These are phyloP conservation scores for Esox masquinongy DNA, from an alignment of 2,797 vertebrate species.

Conservation along the genomic window DNA sequence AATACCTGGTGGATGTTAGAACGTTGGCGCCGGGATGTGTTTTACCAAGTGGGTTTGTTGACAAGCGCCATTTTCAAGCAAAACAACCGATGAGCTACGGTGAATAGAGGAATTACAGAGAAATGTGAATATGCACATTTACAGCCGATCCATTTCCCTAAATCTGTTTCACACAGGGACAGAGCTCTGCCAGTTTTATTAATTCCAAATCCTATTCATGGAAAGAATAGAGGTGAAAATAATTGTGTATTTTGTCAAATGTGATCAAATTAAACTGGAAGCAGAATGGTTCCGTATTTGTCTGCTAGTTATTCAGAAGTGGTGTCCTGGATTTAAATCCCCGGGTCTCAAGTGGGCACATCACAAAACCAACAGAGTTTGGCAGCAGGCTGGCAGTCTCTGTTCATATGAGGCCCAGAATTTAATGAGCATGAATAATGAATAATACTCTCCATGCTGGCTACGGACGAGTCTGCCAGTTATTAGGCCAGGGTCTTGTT, in stretches of 20 bases:
- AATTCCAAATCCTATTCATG: conserved; percentile 69
- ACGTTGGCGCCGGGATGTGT: conserved; percentile 50
- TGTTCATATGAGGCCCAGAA: conserved; percentile 78
- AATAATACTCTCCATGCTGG: conserved; percentile 81
- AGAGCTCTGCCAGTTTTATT: conserved; percentile 61
- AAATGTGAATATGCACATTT: conserved; percentile 75
- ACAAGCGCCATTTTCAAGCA: conserved; percentile 56
- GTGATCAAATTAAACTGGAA: conserved; percentile 75
- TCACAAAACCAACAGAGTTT: conserved; percentile 83
- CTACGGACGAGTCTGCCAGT: conserved; percentile 77
- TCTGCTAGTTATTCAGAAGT: conserved; percentile 73
- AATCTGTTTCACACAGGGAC: conserved; percentile 68
- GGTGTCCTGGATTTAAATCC: conserved; percentile 81
- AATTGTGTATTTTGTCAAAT: conserved; percentile 77
- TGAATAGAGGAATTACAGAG: conserved; percentile 42
- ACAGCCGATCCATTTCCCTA: conserved; percentile 55
- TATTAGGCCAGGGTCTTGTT: conserved; percentile 83
- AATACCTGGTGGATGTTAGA: conserved; percentile 44
- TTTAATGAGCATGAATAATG: conserved; percentile 90
- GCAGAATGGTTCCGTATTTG: conserved; percentile 66
- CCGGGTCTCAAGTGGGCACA: conserved; percentile 82
- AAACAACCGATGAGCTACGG: conserved; percentile 60
- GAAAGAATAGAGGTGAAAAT: conserved; percentile 68
- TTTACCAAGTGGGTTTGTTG: conserved; percentile 63
- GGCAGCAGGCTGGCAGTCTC: conserved; percentile 80